Evolutionary conservation across 2,113 vertebrate genomes (phyloP), one percentile per base, ranked within the genome.

Genomic region (Potamarius usumacintae): DNA sequence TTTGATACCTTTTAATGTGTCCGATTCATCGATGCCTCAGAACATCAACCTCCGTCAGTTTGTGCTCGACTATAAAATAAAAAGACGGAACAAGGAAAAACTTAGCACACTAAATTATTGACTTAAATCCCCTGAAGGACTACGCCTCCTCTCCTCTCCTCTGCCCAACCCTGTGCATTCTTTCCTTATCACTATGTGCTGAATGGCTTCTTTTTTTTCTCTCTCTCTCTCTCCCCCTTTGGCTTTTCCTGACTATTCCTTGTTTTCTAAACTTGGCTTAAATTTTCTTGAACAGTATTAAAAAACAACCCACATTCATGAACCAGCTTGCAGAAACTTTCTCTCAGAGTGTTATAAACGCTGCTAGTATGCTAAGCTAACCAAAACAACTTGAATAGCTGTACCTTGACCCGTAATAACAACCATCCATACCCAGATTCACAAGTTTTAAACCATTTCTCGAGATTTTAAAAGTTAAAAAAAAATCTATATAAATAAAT

Each of bases 11-110:
- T 86, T 91, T 83, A 88, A 82, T 85, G 53, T 62, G 53, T 42
- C 82, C 50, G 55, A 77, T 67, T 50, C 78, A 86, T 88, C 50
- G 84, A 89, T n/a, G 69, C 81, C 77, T 86, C 25, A 79, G 52
- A 87, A 87, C 14, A 84, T 57, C 81, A 50, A 9, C 11, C 67
- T 48, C 34, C 58, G 42, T 55, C 69, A 34, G 12, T 18, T 4
- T 65, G 58, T 57, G 34, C 10, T 48, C 7, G 63, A 82, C 85
- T 88, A 74, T 65, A 67, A 53, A 63, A 71, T 6, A 58, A 81
- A 60, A 84, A 2, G 63, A 8, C 42, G 6, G 15, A 27, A 17
- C 10, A 69, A 78, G 63, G 25, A 82, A 85, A 22, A 52, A 63
- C 53, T 60, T 85, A 3, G 34, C 17, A 34, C 12, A 20, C 18